Percentiles rank a stretch among this genome's conserved stretches.
Evolutionary conservation across 1,140 invertebrate genomes (phyloP).

Genomic region (Mya arenaria): DNA sequence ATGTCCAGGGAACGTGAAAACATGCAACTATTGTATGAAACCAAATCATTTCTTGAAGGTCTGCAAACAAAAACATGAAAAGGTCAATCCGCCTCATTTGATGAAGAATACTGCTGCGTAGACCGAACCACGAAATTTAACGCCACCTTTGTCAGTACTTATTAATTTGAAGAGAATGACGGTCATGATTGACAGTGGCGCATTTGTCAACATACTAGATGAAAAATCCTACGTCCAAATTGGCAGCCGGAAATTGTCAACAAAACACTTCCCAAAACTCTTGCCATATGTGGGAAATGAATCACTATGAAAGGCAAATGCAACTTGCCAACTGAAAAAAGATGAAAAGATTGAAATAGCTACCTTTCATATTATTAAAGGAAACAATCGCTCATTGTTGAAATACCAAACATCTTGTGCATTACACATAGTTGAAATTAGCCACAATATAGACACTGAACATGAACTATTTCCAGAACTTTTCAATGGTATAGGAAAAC

Average conservation of each 20-base stretch:
- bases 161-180: neutral
- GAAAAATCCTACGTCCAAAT: neutral
- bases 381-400: conserved; percentile 4
- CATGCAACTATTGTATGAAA: conserved; percentile 25
- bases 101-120: neutral
- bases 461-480: conserved; percentile 9
- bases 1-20: conserved; percentile 32
- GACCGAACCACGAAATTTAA: neutral
- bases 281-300: conserved; percentile 24
- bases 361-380: neutral
- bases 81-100: neutral
- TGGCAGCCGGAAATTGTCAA: neutral
- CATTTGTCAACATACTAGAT: neutral
- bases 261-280: neutral
- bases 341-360: neutral
- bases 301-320: neutral
- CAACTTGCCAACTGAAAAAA: neutral
- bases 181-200: neutral
- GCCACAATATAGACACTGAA: neutral
- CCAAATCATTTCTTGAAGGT: conserved; percentile 6
- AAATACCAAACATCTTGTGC: too few species aligned
- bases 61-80: neutral
- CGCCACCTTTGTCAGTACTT: neutral
- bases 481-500: conserved; percentile 61
- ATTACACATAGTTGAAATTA: neutral